Evolutionary conservation across 92 coral and sea anemone species (phyloP).

Genomic region (Scolanthus callimorphus): DNA sequence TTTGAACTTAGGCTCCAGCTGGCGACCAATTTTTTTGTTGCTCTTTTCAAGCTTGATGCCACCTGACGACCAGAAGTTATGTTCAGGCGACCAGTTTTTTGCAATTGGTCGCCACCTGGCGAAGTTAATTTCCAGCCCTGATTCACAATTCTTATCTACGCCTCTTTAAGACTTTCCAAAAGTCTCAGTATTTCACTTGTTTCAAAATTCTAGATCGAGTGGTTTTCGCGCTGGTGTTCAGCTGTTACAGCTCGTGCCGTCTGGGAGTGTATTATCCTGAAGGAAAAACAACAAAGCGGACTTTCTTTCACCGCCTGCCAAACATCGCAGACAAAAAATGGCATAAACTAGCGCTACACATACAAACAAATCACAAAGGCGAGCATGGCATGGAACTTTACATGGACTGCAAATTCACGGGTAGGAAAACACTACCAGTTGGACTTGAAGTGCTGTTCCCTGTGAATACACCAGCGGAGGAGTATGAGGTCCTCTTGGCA

Average conservation of each 20-base stretch:
- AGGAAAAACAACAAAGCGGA: constrained; percentile 25
- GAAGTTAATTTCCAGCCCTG: no score
- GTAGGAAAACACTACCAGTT: constrained; percentile 40
- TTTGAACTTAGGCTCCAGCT: no score
- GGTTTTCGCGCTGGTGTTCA: constrained; percentile 64
- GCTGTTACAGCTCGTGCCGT: constrained; percentile 71
- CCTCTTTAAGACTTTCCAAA: no score
- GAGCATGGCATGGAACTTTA: constrained; percentile 47
- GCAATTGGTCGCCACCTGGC: no score
- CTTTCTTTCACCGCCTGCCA: constrained; percentile 53
- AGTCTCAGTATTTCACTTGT: no score
- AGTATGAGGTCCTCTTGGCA: constrained; percentile 56
- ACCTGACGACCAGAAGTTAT: no score
- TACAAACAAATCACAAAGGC: constrained; percentile 47
- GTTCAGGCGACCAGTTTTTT: no score
- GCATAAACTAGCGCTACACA: constrained; percentile 73
- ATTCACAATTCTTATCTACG: no score
- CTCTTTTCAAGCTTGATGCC: no score
- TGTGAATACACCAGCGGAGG: constrained; percentile 15
- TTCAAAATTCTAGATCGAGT: constrained; percentile 35
- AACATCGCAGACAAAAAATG: constrained; percentile 66
- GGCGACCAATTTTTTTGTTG: no score
- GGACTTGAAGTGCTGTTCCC: constrained; percentile 52
- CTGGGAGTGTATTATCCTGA: constrained; percentile 63
- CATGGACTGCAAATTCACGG: constrained; percentile 66